Evolutionary conservation across 2,113 vertebrate genomes (phyloP), one percentile per base, ranked within the genome.

Genomic region (Pteruthius melanotis): DNA sequence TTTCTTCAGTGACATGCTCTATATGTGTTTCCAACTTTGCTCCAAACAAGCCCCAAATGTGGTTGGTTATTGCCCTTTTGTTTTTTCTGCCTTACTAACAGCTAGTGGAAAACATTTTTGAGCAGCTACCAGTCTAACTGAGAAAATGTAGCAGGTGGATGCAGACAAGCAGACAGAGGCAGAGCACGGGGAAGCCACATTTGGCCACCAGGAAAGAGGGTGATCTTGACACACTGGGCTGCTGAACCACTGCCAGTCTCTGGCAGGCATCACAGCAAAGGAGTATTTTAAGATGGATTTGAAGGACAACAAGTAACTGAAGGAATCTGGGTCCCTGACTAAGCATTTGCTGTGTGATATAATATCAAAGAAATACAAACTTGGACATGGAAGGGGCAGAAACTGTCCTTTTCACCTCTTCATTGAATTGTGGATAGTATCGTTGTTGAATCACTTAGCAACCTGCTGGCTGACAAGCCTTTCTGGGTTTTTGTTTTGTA

Each of bases 381-480:
- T 66, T 68, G 81, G 42, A 57, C 12, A 26, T 31, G 6, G 28
- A 88, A 90, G 30, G 37, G 60, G 13, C 54, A 86, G 33, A 92
- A 63, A 28, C 13, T 47, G 56, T 68, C 26, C 52, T 80, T 74
- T 42, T 88, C 28, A 66, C 59, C 40, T 66, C n/a, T 39, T 72
- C 74, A 26, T 24, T 13, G 28, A 31, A 37, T 74, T 91, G 82
- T 54, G 59, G 64, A 66, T 53, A 80, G 59, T 37, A 76, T 78
- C 3, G 20, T 76, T 92, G 45, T 93, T 52, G 19, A 90, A 92
- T 88, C 47, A 66, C 63, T 94, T 59, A 79, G 85, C 49, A 78
- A 86, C 69, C 45, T 70, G 69, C 63, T 90, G 83, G 59, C 88
- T 79, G 74, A 95, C 92, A 96, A 95, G 57, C 90, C 12, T n/a